Conservation (phyloP, 2,113 vertebrate genomes). For the Micromys minutus region DNA sequence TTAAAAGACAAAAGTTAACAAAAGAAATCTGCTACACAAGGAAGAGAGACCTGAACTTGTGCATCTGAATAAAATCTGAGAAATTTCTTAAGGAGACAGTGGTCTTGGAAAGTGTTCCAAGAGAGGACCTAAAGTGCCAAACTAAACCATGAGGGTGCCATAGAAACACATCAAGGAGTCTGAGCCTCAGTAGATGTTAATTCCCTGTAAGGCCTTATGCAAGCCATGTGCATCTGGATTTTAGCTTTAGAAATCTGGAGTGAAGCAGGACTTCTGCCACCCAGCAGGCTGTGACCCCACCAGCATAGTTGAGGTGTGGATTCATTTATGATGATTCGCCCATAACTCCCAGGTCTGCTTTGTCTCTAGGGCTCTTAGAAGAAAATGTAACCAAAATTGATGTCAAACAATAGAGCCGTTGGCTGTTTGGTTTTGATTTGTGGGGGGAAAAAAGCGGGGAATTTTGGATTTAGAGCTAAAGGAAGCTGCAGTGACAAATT, state of each 20-base stretch:
- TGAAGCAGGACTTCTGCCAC: neutral
- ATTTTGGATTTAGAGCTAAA: neutral
- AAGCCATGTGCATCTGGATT: slow-evolving; percentile 1
- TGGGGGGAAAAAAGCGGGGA: neutral
- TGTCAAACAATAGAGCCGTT: neutral
- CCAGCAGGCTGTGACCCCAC: neutral
- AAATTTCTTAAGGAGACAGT: neutral
- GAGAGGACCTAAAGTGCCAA: neutral
- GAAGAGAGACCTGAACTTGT: neutral
- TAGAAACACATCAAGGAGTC: neutral
- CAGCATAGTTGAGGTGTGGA: neutral
- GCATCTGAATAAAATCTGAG: neutral
- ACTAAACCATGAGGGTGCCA: neutral
- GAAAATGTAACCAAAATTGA: slow-evolving; percentile 41
- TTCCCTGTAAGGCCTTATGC: neutral
- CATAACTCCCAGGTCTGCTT: neutral
- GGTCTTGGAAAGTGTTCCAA: slow-evolving; percentile 4
- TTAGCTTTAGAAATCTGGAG: neutral
- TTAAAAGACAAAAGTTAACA: neutral
- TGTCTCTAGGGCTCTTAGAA: neutral
- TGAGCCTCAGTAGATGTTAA: neutral
- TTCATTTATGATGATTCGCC: neutral
- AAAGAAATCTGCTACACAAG: neutral
- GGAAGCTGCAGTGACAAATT: neutral
- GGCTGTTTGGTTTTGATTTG: slow-evolving; percentile 21